A percentile compares a stretch with the other conserved stretches of the same genome.
phyloP scores from a whole-genome alignment of 1,140 invertebrate genomes.

The Drosophila repletoides region DNA sequence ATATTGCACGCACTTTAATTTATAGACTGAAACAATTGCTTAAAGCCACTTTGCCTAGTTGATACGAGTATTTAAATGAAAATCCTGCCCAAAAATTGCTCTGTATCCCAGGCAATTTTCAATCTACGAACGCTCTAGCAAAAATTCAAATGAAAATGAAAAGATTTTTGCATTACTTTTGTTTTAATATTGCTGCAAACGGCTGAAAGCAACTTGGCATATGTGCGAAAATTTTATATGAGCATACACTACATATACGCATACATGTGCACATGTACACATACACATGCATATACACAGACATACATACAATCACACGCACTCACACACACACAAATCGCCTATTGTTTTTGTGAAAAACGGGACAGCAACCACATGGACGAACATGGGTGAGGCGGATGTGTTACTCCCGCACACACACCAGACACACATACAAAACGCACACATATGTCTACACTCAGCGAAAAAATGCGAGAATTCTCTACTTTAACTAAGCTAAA shows the following conservation, averaged over 20 bases:
- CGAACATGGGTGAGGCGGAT: slow-evolving; percentile 52
- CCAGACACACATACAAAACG: too few relatives aligned
- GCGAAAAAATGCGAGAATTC: too few relatives aligned
- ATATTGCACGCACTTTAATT: too few relatives aligned
- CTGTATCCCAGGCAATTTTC: slow-evolving; percentile 41
- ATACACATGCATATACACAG: slow-evolving; percentile 8
- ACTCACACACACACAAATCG: slow-evolving; percentile 37
- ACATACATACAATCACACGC: background rate
- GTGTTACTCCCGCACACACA: slow-evolving; percentile 11
- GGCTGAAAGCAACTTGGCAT: slow-evolving; percentile 65
- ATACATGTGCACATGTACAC: background rate
- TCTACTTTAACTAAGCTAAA: too few relatives aligned
- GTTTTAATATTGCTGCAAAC: slow-evolving; percentile 73
- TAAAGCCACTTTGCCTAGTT: slow-evolving; percentile 18
- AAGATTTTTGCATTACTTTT: slow-evolving; percentile 68
- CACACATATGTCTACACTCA: too few relatives aligned
- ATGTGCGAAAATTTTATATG: slow-evolving; percentile 72
- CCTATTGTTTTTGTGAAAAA: slow-evolving; percentile 61
- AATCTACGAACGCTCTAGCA: slow-evolving; percentile 35
- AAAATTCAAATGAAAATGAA: slow-evolving; percentile 33
- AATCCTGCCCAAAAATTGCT: slow-evolving; percentile 2
- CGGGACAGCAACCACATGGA: slow-evolving; percentile 60
- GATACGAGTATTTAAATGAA: background rate
- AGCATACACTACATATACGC: slow-evolving; percentile 32
- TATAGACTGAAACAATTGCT: too few relatives aligned